Base-by-base conservation (phyloP, 2,797 vertebrate genomes). In the Gymnothorax reevesii region DNA sequence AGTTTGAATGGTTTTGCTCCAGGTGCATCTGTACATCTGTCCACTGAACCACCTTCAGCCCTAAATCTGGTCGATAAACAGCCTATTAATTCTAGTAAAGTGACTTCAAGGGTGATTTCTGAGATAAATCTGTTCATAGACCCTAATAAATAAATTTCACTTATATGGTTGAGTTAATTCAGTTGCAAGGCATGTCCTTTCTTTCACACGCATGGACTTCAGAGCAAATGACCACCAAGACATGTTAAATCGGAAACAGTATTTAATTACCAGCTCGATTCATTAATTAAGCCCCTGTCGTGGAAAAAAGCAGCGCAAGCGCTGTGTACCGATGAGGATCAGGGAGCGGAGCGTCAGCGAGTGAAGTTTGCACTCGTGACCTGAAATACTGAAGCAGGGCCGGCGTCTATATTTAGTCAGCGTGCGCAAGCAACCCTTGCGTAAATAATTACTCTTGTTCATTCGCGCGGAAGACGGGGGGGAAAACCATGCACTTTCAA, bases 391-490 rank as follows among this genome's bases (percentile, higher is more conserved):
- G 66, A 59, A 22, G 86, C 80, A 57, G 59, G 13, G 20, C 12
- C 82, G 27, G 60, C 82, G 57, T 83, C 64, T 86, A 83, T 86
- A 83, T 83, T 86, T 69, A 86, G 82, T 55, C 57, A n/a, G 82
- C 54, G 80, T 59, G 86, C 52, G 86, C 64, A 83, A 71, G 85
- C 80, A 83, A 69, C 85, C 83, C 33, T 80, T 84, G 83, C 69
- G 59, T 60, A 64, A 86, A 69, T 86, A 82, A 86, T 82, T 83
- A 54, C 69, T 55, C 84, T 85, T 85, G 71, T 85, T 85, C 27
- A 59, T 59, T 84, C 85, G 71, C 27, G 83, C 27, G 60, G 80
- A 66, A 52, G 25, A 64, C 33, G 33, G 33, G 33, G 33, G 17
- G 69, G 54, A 84, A 66, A 20, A n/a, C 77, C 77, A 49, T 54